phyloP scores from a whole-genome alignment of 2,113 vertebrate species.

The Colinus virginianus region DNA sequence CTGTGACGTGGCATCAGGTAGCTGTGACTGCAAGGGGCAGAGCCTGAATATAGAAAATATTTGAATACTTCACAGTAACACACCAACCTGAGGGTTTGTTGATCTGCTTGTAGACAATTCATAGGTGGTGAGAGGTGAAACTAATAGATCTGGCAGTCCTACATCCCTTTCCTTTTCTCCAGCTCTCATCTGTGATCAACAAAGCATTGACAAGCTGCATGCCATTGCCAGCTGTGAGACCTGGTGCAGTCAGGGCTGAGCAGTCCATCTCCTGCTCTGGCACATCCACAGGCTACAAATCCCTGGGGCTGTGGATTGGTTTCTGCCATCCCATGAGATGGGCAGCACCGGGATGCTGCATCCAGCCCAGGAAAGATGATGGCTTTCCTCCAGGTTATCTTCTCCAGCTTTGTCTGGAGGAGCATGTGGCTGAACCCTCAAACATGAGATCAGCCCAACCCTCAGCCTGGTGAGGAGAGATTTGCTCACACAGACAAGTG shows the following conservation, averaged over 20 bases:
- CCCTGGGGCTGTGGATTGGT: not conserved
- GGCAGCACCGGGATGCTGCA: not conserved
- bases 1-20: too few species aligned
- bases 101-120: not conserved
- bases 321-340: not conserved
- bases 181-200: not conserved
- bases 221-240: not conserved
- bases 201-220: not conserved
- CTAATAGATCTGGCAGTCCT: not conserved
- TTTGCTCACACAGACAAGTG: slow-evolving; percentile 41
- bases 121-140: not conserved
- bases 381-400: not conserved
- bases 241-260: not conserved
- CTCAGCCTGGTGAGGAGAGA: slow-evolving; percentile 22
- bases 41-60: not conserved
- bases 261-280: not conserved
- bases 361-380: not conserved
- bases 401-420: not conserved
- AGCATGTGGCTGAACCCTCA: not conserved
- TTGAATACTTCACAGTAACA: not conserved
- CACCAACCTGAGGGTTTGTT: not conserved
- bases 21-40: fast-evolving
- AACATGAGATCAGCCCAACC: not conserved
- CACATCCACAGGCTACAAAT: not conserved
- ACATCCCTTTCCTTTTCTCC: not conserved